These are phyloP conservation scores for Mareca penelope DNA, from an alignment of 2,797 vertebrate genomes.

Conservation along the genomic window DNA sequence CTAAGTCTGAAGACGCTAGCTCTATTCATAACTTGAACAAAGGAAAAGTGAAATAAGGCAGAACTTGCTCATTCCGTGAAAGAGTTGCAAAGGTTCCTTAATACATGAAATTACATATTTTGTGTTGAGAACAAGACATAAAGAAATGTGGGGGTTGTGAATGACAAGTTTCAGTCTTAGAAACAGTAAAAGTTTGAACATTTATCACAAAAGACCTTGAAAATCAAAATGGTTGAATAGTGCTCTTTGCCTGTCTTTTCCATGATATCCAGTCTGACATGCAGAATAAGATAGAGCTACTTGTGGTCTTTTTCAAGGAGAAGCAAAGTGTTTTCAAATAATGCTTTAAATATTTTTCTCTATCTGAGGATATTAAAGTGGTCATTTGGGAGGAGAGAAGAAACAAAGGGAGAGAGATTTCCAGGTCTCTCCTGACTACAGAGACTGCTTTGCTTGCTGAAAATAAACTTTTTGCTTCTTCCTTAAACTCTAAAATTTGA, in stretches of 20 bases:
- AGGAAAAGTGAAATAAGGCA: background rate
- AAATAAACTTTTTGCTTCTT: background rate
- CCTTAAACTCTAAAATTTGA: background rate
- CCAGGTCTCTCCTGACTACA: background rate
- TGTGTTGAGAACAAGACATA: slow-evolving; percentile 10
- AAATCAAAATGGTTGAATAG: slow-evolving; percentile 2
- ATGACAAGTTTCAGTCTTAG: slow-evolving; percentile 46
- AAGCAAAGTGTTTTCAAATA: background rate
- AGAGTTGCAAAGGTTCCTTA: background rate
- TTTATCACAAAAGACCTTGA: background rate
- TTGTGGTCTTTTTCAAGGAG: background rate
- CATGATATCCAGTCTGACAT: background rate
- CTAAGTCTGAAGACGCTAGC: background rate
- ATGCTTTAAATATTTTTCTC: background rate
- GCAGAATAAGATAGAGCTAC: background rate
- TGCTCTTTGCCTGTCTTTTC: slow-evolving; percentile 1
- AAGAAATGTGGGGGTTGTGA: slow-evolving; percentile 33
- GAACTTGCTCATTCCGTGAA: slow-evolving; percentile 8
- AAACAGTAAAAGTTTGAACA: background rate
- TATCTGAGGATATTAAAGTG: background rate
- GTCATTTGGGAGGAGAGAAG: background rate
- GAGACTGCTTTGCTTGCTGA: background rate
- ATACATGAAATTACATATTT: background rate
- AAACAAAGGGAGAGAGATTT: background rate
- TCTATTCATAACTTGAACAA: background rate